These are phyloP conservation scores for Pterois miles DNA, from an alignment of 2,797 vertebrate species.

Conservation along the genomic window DNA sequence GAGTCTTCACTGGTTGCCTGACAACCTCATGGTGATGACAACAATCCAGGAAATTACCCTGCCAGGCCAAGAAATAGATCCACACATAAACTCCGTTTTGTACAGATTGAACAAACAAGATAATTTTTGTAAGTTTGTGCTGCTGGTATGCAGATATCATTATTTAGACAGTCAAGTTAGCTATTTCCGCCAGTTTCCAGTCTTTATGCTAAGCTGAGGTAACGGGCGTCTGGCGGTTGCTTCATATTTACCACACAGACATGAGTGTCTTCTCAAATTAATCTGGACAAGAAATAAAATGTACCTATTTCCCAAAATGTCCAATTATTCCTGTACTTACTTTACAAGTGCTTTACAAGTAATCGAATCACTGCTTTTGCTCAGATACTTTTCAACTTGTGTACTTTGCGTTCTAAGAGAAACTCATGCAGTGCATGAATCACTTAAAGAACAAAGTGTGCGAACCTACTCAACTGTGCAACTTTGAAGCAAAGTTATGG, in stretches of 20 bases:
- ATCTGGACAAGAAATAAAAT: neutral
- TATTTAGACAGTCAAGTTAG: neutral
- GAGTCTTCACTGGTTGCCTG: neutral
- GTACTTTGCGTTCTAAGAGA: constrained; percentile 3
- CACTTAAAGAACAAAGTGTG: constrained; percentile 20
- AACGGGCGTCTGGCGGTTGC: neutral
- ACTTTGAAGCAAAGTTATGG: constrained; percentile 9
- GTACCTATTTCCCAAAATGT: neutral
- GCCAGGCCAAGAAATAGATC: neutral
- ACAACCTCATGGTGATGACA: neutral
- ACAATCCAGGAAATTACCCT: neutral
- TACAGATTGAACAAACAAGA: neutral
- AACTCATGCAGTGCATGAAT: constrained; percentile 3
- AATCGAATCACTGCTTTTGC: constrained; percentile 1
- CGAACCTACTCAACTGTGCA: constrained; percentile 5
- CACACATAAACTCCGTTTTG: neutral
- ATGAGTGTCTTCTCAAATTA: neutral
- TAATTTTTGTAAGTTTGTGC: neutral
- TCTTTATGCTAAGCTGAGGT: neutral
- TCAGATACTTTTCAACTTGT: neutral
- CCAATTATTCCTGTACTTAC: neutral
- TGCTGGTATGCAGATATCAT: neutral
- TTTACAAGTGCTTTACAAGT: no score
- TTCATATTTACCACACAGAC: neutral
- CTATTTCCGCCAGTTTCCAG: neutral